phyloP scores from a whole-genome alignment of 2,888 invertebrate species.

The Carterocephalus palaemon region DNA sequence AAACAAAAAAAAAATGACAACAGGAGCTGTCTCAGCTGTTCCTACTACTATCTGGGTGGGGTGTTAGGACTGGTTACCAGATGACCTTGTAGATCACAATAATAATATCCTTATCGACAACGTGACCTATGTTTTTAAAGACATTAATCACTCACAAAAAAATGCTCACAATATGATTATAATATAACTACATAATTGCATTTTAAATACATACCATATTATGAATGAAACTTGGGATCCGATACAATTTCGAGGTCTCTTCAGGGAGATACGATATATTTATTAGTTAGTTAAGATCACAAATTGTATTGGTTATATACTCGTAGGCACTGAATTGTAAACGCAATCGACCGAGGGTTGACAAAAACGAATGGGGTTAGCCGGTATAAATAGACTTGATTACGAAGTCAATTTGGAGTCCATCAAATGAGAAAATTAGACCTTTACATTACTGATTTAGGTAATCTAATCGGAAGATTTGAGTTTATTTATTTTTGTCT shows the following conservation, averaged over 20 bases:
- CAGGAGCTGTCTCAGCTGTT: no score
- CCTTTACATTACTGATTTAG: not conserved
- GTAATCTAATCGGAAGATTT: not conserved
- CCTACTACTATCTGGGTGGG: no score
- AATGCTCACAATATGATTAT: no score
- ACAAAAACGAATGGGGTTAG: not conserved
- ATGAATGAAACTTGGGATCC: slow-evolving; percentile 4
- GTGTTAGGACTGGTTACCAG: no score
- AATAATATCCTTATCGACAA: no score
- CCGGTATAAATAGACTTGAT: slow-evolving; percentile 2
- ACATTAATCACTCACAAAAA: no score
- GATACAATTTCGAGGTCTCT: not conserved
- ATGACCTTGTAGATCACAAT: no score
- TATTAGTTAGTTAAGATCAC: slow-evolving; percentile 11
- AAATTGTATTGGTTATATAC: slow-evolving; percentile 1
- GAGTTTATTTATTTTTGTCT: not conserved
- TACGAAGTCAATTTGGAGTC: slow-evolving; percentile 2
- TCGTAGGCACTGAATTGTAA: slow-evolving; percentile 1
- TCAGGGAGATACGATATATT: slow-evolving; percentile 2
- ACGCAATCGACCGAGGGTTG: not conserved
- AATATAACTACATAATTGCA: no score
- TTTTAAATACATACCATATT: no score
- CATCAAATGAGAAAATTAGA: not conserved
- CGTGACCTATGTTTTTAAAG: no score
- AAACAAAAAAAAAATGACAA: no score